Conservation (phyloP, 2,888 invertebrate genomes). For the Ectemnius continuus region DNA sequence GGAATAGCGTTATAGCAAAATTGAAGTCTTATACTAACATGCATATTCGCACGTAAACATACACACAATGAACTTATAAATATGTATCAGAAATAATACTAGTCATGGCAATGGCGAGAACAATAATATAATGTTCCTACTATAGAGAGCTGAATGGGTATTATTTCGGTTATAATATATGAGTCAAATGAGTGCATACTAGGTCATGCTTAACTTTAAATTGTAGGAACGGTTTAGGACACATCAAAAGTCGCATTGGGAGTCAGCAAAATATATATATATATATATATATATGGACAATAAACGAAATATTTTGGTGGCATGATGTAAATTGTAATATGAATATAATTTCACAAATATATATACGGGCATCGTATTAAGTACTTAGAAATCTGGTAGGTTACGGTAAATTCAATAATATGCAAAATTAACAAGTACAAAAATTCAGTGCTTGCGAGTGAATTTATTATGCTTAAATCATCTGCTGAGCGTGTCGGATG, state of each 20-base stretch:
- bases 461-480: slow-evolving; percentile 65
- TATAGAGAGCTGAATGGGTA: slow-evolving; percentile 24
- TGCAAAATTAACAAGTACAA: slow-evolving; percentile 51
- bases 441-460: slow-evolving; percentile 58
- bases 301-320: slow-evolving; percentile 29
- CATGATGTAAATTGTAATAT: slow-evolving; percentile 34
- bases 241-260: slow-evolving; percentile 19
- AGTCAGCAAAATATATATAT: slow-evolving; percentile 13
- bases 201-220: slow-evolving; percentile 21
- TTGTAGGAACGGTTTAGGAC: slow-evolving; percentile 36
- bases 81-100: slow-evolving; percentile 31
- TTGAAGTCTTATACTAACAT: slow-evolving; percentile 31
- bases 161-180: no score
- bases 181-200: slow-evolving; percentile 17
- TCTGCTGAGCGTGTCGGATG: slow-evolving; percentile 77
- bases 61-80: slow-evolving; percentile 31
- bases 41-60: slow-evolving; percentile 27
- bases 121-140: slow-evolving; percentile 37
- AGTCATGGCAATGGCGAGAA: background rate
- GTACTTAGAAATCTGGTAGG: slow-evolving; percentile 31
- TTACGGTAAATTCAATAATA: slow-evolving; percentile 49
- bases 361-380: slow-evolving; percentile 17
- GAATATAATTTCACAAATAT: slow-evolving; percentile 34
- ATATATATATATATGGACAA: slow-evolving; percentile 10
- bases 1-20: slow-evolving; percentile 31